Base-by-base conservation (phyloP, 1,140 invertebrate genomes). In the Drosophila burlai region DNA sequence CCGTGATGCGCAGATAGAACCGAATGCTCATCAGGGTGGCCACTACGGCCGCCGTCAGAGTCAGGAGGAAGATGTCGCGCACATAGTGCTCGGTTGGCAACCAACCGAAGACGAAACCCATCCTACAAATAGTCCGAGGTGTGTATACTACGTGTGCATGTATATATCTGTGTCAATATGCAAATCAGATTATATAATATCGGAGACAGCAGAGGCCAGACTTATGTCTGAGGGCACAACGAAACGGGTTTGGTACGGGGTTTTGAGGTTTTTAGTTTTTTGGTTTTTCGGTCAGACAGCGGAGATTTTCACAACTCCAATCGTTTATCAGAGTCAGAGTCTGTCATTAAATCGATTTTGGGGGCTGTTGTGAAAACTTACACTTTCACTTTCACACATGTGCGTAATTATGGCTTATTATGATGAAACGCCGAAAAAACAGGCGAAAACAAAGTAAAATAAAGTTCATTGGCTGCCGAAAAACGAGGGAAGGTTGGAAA, bases 1-100 rank as follows among this genome's bases (percentile, higher is more conserved):
- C 81, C 54, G 91, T 92, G 67, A 92, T 92, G 58, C 91, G 91
- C 55, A 92, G 85, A 89, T 92, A 92, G 82, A 92, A 92, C 43
- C 91, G 91, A 72, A 92, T 76, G 72, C 91, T 92, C 74, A 92
- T 73, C 69, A 92, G 66, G 52, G 84, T 91, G 80, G 91, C 91
- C 61, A 78, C 76, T 46, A 92, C 42, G 57, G 84, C 91, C 73
- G 91, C 76, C 43, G 49, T 40, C 24, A 92, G 47, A 43, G 91
- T 83, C 60, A 92, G 81, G 57, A 86, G 47, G 31, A 73, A 77
- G 63, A 92, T 79, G 76, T 92, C 91, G 24, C 82, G 80, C 34
- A 89, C 42, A 90, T 92, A 92, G 76, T 91, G 75, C 54, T 92
- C 91, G 62, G 59, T 81, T 81, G 91, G 78, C 80, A 92, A 89